Evolutionary conservation across 2,888 invertebrate species (phyloP).

Genomic region (Anoplius nigerrimus): DNA sequence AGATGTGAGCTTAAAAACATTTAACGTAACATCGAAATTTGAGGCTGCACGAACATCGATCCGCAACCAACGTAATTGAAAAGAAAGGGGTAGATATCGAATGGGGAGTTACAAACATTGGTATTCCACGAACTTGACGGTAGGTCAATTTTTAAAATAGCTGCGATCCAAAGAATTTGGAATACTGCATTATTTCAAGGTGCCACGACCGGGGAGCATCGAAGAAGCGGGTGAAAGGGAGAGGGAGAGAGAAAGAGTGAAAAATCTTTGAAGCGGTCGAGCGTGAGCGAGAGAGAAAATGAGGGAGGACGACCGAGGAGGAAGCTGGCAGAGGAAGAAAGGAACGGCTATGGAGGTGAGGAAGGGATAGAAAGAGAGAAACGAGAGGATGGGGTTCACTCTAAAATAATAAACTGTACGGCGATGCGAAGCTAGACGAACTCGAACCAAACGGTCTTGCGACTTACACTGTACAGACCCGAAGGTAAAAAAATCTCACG

Average conservation of each 20-base stretch:
- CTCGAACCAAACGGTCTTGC: conserved; percentile 39
- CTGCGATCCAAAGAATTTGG: conserved; percentile 36
- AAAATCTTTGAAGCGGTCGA: conserved; percentile 9
- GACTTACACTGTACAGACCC: conserved; percentile 50
- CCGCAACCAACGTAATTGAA: neutral
- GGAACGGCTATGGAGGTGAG: conserved; percentile 28
- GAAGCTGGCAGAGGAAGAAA: conserved; percentile 30
- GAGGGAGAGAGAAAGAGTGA: conserved; percentile 6
- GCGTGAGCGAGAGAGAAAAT: conserved; percentile 12
- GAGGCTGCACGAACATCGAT: no score
- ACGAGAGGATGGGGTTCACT: conserved; percentile 59
- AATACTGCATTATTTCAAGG: conserved; percentile 53
- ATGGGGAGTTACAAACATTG: neutral
- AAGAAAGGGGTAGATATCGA: neutral
- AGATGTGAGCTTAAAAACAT: no score
- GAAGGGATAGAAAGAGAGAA: conserved; percentile 30
- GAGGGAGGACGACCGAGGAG: conserved; percentile 13
- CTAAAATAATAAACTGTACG: conserved; percentile 67
- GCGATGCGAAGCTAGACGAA: conserved; percentile 53
- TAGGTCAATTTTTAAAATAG: conserved; percentile 39
- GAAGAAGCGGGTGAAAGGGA: conserved; percentile 11
- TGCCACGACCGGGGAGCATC: conserved; percentile 21
- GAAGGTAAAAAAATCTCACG: conserved; percentile 21
- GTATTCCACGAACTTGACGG: conserved; percentile 11
- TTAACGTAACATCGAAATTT: no score